These are phyloP conservation scores for Galeopterus variegatus DNA, from an alignment of 2,113 vertebrate genomes.

Conservation along the genomic window DNA sequence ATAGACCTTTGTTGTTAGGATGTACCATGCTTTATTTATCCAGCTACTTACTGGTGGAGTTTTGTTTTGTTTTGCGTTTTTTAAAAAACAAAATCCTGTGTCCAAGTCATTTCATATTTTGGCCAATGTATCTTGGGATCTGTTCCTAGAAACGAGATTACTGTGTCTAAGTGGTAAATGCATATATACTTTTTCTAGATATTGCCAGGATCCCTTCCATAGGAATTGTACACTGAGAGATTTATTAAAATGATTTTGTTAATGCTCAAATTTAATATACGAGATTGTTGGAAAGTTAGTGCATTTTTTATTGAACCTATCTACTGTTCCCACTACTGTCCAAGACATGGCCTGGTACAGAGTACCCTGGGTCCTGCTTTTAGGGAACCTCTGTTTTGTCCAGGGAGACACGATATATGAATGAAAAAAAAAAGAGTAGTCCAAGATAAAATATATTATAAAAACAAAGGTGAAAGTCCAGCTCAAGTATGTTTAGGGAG, in stretches of 20 bases:
- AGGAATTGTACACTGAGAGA: neutral
- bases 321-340: neutral
- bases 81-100: neutral
- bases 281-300: neutral
- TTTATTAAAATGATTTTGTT: neutral
- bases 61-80: slow-evolving; percentile 20
- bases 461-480: neutral
- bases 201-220: neutral
- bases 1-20: neutral
- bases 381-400: neutral
- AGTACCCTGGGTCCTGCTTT: neutral
- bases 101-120: slow-evolving; percentile 29
- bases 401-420: neutral
- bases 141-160: neutral
- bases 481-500: neutral
- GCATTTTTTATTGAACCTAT: neutral
- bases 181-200: neutral
- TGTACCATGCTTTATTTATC: neutral
- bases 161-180: neutral
- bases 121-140: neutral
- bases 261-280: neutral
- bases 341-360: neutral
- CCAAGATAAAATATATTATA: neutral
- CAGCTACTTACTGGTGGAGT: neutral
- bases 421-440: neutral